Evolutionary conservation across 2,797 vertebrate species (phyloP).

Genomic region (Manis javanica): DNA sequence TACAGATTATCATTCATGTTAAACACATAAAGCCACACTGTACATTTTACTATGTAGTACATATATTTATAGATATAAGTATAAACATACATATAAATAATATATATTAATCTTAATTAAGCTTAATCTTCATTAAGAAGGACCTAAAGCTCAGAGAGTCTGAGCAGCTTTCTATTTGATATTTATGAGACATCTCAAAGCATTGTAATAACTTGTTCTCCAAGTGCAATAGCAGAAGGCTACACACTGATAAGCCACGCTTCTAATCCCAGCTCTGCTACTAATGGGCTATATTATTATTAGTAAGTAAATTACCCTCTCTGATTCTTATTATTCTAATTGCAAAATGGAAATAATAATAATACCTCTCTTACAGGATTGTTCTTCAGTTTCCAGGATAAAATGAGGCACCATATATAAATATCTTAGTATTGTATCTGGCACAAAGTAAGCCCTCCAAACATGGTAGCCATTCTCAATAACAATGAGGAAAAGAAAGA

Average conservation of each 20-base stretch:
- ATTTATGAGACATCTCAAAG: background rate
- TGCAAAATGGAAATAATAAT: constrained; percentile 26
- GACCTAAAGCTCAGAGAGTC: background rate
- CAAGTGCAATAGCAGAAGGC: background rate
- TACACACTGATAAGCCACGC: background rate
- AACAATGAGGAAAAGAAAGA: background rate
- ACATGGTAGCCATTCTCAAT: background rate
- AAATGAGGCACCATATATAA: background rate
- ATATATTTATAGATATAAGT: background rate
- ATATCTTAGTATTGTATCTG: background rate
- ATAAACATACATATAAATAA: background rate
- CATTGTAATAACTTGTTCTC: constrained; percentile 22
- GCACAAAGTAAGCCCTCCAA: constrained; percentile 25
- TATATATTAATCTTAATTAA: constrained; percentile 18
- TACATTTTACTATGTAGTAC: background rate
- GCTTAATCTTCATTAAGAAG: constrained; percentile 26
- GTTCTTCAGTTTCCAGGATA: background rate
- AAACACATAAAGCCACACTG: background rate
- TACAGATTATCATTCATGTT: background rate
- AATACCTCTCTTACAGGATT: background rate
- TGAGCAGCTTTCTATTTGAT: constrained; percentile 22
- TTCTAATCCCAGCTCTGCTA: background rate
- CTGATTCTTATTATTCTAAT: background rate
- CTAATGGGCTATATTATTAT: constrained; percentile 19
- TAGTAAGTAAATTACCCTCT: constrained; percentile 22